These are phyloP conservation scores for Salmo trutta DNA, from an alignment of 2,797 vertebrate genomes.

Conservation along the genomic window DNA sequence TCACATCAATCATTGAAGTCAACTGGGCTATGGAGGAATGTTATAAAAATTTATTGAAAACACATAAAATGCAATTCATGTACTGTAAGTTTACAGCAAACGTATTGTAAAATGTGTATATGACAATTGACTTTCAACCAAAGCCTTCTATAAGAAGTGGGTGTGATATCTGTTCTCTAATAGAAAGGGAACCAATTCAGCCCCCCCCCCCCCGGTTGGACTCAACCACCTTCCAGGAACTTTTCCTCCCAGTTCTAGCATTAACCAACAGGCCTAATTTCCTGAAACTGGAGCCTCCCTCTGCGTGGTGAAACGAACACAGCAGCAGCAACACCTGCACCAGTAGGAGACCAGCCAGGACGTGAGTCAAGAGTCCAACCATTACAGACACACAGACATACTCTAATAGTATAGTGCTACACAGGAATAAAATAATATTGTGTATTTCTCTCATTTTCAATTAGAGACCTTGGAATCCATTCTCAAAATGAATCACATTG, in stretches of 20 bases:
- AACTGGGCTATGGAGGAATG: neutral
- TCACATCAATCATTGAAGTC: neutral
- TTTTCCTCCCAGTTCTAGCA: slow-evolving; percentile 73
- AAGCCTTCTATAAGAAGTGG: neutral
- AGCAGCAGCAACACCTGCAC: slow-evolving; percentile 69
- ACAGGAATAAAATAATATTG: slow-evolving; percentile 16
- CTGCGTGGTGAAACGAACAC: slow-evolving; percentile 69
- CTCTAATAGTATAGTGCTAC: slow-evolving; percentile 48
- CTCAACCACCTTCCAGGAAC: slow-evolving; percentile 63
- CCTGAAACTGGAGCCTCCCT: slow-evolving; percentile 80
- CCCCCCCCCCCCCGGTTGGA: slow-evolving; percentile 38
- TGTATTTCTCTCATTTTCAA: slow-evolving; percentile 20
- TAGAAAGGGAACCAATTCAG: neutral
- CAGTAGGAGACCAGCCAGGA: slow-evolving; percentile 64
- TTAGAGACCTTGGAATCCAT: slow-evolving; percentile 28
- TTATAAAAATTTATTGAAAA: neutral
- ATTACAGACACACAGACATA: slow-evolving; percentile 48
- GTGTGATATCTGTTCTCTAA: neutral
- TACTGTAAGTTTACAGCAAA: neutral
- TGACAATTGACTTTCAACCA: neutral
- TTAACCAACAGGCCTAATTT: slow-evolving; percentile 77
- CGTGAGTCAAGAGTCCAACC: slow-evolving; percentile 64
- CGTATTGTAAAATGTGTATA: slow-evolving; percentile 6
- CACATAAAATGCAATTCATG: neutral
- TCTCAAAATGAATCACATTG: slow-evolving; percentile 17